Conservation (phyloP, 92 coral and sea anemone species). For the Zoanthus sansibaricus region DNA sequence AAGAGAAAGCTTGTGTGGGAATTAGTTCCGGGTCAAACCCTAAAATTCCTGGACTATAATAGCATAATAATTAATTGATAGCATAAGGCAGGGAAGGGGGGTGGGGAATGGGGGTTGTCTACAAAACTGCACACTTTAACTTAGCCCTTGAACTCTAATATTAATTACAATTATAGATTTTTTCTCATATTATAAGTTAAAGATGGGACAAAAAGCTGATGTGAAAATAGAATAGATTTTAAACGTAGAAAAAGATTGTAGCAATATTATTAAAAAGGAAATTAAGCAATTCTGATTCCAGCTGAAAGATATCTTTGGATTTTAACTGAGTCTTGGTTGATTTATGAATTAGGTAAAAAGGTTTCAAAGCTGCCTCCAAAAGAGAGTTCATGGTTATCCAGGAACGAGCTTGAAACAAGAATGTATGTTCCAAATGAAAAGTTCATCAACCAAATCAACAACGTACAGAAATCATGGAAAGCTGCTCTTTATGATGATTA, state of each 20-base stretch:
- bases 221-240: neutral
- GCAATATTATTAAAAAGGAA: neutral
- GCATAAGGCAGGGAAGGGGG: too few species aligned
- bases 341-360: conserved; percentile 57
- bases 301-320: neutral
- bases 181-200: too few species aligned
- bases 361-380: conserved; percentile 55
- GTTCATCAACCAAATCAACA: conserved; percentile 60
- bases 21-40: too few species aligned
- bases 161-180: too few species aligned
- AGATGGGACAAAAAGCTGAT: neutral
- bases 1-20: too few species aligned
- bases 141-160: too few species aligned
- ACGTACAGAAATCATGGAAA: conserved; percentile 66
- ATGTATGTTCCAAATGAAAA: conserved; percentile 51
- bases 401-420: conserved; percentile 20
- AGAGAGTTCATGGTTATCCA: conserved; percentile 6
- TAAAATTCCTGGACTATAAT: too few species aligned
- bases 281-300: too few species aligned
- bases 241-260: neutral
- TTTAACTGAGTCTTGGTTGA: neutral
- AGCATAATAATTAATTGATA: too few species aligned
- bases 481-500: conserved; percentile 70
- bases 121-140: too few species aligned
- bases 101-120: too few species aligned